Evolutionary conservation across 2,113 vertebrate species (phyloP), one percentile per base, ranked within the genome.

Genomic region (Lamprotornis superbus): DNA sequence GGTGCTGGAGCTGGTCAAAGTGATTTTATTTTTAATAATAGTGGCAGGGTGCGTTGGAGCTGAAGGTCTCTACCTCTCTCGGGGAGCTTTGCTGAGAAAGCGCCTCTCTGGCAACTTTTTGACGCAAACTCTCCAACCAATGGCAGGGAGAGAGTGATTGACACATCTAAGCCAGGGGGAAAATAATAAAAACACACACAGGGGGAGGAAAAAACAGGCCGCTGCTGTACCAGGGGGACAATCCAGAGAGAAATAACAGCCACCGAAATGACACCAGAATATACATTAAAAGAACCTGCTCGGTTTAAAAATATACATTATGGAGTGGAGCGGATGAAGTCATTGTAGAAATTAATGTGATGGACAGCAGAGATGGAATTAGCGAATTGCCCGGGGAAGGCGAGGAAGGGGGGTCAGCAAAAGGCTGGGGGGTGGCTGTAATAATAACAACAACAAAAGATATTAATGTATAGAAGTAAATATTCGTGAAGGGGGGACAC

Each of bases 61-160:
- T 98, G 98, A 98, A 90, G 98, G 97, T 98, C 98, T 98, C 98
- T 97, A 96, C 97, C 98, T 98, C 98, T 98, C 98, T 98, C 98
- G 96, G 98, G 98, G 98, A 98, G 98, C 98, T 98, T 98, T 98
- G 98, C 98, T 98, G 98, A 98, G 98, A 98, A 99, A 99, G 98
- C 98, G 98, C 98, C 98, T 98, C 98, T 98, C 98, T 98, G 98
- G 99, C 98, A 99, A 99, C 99, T 99, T 99, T 99, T 99, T 99
- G 99, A 99, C 99, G 99, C 99, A 98, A 98, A 98, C 98, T 99
- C 98, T 98, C 98, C 98, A 99, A 98, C 99, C 99, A 99, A 99
- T 99, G 98, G 98, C 98, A 99, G 98, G 96, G 97, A 98, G 98
- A 98, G 98, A 95, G 97, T 98, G 98, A 98, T 98, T 98, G 98